A percentile compares a stretch with the other conserved stretches of the same genome.
Evolutionary conservation across 2,797 vertebrate genomes (phyloP).

Genomic region (Tympanoctomys barrerae): DNA sequence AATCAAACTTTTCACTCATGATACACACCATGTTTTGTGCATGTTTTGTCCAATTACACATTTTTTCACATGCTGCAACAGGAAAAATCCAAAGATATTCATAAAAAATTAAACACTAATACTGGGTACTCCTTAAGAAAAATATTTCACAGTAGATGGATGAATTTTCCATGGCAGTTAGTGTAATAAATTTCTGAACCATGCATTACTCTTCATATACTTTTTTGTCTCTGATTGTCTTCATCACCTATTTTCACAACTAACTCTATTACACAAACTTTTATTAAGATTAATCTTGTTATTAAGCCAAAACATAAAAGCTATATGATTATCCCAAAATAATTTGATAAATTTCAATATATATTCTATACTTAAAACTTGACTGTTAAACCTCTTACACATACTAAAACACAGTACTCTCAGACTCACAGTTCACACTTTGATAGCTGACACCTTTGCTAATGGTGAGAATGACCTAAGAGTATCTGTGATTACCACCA

Average conservation of each 20-base stretch:
- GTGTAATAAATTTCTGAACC: neutral
- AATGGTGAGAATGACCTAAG: neutral
- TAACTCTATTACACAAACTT: neutral
- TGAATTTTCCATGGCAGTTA: slow-evolving; percentile 2
- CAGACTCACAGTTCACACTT: slow-evolving; percentile 13
- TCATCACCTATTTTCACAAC: neutral
- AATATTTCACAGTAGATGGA: slow-evolving; percentile 45
- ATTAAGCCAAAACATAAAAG: neutral
- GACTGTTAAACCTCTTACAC: neutral
- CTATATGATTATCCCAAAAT: neutral
- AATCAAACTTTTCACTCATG: neutral
- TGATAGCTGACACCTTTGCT: neutral
- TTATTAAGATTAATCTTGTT: slow-evolving; percentile 17
- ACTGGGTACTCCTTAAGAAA: neutral
- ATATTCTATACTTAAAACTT: neutral
- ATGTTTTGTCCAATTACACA: neutral
- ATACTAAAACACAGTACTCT: slow-evolving; percentile 21
- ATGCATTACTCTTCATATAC: neutral
- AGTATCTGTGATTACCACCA: neutral
- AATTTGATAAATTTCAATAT: neutral
- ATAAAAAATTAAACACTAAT: neutral
- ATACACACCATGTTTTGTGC: neutral
- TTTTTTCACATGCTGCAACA: neutral
- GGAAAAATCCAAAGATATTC: neutral
- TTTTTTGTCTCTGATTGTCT: neutral